Base-by-base conservation (phyloP, 2,888 invertebrate genomes). In the Empis stercorea region DNA sequence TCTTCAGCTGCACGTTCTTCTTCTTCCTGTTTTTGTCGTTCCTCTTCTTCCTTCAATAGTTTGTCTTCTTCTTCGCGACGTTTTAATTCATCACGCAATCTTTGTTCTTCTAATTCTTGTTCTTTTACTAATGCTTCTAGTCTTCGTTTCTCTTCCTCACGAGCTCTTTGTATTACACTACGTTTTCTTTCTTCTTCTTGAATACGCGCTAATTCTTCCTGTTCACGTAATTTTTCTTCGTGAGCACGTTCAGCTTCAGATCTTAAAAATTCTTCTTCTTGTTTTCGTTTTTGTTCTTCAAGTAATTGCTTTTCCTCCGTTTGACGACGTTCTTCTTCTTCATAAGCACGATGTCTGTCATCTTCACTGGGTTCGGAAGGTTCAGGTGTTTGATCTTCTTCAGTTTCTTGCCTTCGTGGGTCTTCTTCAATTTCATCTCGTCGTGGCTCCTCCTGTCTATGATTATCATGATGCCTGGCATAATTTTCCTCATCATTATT, bases 231-330 rank as follows among this genome's bases (percentile, higher is more conserved):
- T 16, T 43, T 30, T 41, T 43, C 50, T 38, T 20, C 39, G 34
- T 23, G 36, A 54, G 39, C 5, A 10, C 59, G 56, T 44, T 60
- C 44, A 17, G 63, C 49, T 43, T 60, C 55, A 3, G 46, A 46
- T 1, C 63, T 62, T 48, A 62, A 59, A 47, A 66, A 64, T 37
- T 65, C 64, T 42, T 64, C 66, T 36, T 64, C 55, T 10, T 61
- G 56, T 5, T 60, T 55, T 15, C 56, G 63, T n/a, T 55, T 58
- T 2, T 62, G 56, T 46, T 64, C 63, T 36, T 64, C 55, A 5
- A 61, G 56, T 3, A 56, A 55, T 7, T 20, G 11, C 20, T 36
- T 43, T 16, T 48, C 38, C 34, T 45, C 45, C 2, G 30, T 9
- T 45, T 45, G 45, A 6, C 16, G 20, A 20, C 20, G 20, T 20